Base-by-base conservation (phyloP, 2,113 vertebrate species). In the Serinus canaria region DNA sequence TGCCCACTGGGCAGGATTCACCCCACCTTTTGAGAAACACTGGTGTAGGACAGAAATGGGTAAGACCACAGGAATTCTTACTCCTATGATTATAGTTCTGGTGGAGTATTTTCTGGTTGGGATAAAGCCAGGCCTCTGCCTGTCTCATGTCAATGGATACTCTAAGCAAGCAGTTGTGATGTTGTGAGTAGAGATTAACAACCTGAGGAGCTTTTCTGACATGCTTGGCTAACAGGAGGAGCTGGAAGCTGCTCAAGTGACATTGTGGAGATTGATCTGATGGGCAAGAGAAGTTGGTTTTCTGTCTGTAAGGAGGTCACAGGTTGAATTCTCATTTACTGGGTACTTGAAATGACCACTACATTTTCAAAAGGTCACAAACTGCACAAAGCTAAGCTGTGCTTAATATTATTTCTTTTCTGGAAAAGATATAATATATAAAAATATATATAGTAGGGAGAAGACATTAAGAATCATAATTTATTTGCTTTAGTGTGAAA, bases 81-180 rank as follows among this genome's bases (percentile, higher is more conserved):
- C 20, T 81, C 9, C 43, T 30, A 8, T 0, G 4, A 2, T 76
- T 44, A 4, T 4, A 50, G 33, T 59, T 68, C 18, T 86, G 67
- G 11, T 80, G 63, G 37, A 86, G 33, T 53, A 14, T 59, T 67
- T 93, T 77, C 50, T 75, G 43, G 35, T 10, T 24, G 27, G 33
- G 18, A 37, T 87, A 21, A 89, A 90, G 56, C 35, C 39, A 63
- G 1, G 24, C 53, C 53, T 43, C 15, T 58, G 16, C 35, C 24
- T 60, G 1, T 44, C n/a, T 22, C 5, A 1, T 27, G 35, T 52
- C 31, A 24, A 0, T 49, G 24, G 11, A 1, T 49, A 8, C 28
- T n/a, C 22, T 56, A 23, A 77, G 23, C 27, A 43, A 83, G 43
- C 59, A 69, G 5, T 49, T 0, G 0, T 27, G 21, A 28, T 4